These are phyloP conservation scores for Calameuta pallipes DNA, from an alignment of 2,888 invertebrate genomes.

Conservation along the genomic window DNA sequence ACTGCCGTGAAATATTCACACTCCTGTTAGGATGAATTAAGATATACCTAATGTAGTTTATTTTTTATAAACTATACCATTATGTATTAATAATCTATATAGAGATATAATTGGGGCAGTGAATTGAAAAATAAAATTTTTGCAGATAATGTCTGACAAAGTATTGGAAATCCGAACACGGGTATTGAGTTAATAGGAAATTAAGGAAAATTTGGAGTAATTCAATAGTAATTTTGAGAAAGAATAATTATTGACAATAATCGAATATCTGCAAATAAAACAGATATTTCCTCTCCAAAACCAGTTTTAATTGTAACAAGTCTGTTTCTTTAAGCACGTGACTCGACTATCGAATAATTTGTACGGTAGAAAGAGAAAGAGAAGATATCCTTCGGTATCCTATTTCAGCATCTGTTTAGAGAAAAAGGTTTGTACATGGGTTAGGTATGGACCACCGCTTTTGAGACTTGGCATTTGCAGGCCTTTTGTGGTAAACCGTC, in stretches of 20 bases:
- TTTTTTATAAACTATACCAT: too few species aligned
- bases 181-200: neutral
- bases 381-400: slow-evolving; percentile 45
- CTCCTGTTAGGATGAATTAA: neutral
- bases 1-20: slow-evolving; percentile 9
- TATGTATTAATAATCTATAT: neutral
- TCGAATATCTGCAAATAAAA: neutral
- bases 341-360: slow-evolving; percentile 10
- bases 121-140: neutral
- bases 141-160: neutral
- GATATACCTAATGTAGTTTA: neutral
- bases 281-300: neutral
- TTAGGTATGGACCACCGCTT: slow-evolving; percentile 44
- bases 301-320: neutral
- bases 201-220: neutral
- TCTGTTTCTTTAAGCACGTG: neutral
- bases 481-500: slow-evolving; percentile 63
- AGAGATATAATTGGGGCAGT: neutral
- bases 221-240: neutral
- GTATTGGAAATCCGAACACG: neutral
- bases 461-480: slow-evolving; percentile 61
- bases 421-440: slow-evolving; percentile 21
- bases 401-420: slow-evolving; percentile 63
- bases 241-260: neutral
- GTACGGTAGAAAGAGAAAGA: neutral